These are phyloP conservation scores for Noctua pronuba DNA, from an alignment of 2,888 invertebrate genomes.

Conservation along the genomic window DNA sequence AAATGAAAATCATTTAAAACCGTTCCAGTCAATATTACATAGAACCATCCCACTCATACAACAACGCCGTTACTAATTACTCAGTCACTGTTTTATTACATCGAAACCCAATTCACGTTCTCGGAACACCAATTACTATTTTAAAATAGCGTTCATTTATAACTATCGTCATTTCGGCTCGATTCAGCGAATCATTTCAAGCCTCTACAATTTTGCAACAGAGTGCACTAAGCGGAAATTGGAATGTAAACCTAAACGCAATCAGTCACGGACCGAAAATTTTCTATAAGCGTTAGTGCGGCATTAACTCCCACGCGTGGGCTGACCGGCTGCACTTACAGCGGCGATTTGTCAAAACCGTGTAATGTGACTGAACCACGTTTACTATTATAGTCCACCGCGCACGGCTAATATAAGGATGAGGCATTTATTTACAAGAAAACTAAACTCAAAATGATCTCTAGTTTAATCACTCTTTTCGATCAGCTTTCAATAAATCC, in stretches of 20 bases:
- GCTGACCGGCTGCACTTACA: conserved; percentile 59
- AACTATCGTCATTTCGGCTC: conserved; percentile 40
- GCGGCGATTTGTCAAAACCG: conserved; percentile 69
- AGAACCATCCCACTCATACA: background rate
- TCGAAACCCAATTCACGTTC: conserved; percentile 31
- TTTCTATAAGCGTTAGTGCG: conserved; percentile 62
- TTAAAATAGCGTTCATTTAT: conserved; percentile 42
- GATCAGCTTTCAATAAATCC: background rate
- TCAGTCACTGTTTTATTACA: conserved; percentile 38
- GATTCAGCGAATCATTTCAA: conserved; percentile 43
- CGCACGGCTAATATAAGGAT: conserved; percentile 54
- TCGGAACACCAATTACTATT: conserved; percentile 38
- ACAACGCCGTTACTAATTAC: conserved; percentile 23
- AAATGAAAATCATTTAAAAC: conserved; percentile 13
- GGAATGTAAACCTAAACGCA: conserved; percentile 61
- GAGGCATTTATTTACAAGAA: conserved; percentile 16
- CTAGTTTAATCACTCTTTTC: background rate
- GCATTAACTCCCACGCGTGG: conserved; percentile 56
- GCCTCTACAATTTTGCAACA: conserved; percentile 54
- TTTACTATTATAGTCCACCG: conserved; percentile 47
- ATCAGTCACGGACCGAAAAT: conserved; percentile 67
- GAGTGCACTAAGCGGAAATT: conserved; percentile 61
- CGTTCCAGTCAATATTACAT: background rate
- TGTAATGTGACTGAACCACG: conserved; percentile 62
- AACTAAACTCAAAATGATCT: background rate